Evolutionary conservation across 2,113 vertebrate genomes (phyloP).

Genomic region (Macroglossus sobrinus): DNA sequence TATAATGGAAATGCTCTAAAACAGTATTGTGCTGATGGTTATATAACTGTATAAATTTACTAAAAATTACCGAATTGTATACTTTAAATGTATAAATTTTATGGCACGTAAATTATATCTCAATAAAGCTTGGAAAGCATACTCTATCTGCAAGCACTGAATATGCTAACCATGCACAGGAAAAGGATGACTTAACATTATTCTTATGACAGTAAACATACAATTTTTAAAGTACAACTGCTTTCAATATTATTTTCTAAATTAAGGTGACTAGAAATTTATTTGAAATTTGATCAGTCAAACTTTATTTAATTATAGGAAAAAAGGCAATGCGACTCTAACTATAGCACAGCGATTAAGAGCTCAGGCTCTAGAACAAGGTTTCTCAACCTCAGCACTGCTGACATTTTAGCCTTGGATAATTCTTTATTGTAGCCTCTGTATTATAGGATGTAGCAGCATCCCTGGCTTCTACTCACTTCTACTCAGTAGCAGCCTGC

Average conservation of each 20-base stretch:
- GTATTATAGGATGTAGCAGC: background rate
- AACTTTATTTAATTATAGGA: conserved; percentile 13
- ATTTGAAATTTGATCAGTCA: background rate
- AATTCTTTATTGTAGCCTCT: background rate
- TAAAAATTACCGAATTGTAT: background rate
- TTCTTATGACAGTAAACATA: background rate
- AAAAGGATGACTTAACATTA: background rate
- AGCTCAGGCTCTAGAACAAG: background rate
- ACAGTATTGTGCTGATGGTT: background rate
- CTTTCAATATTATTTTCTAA: conserved; percentile 8
- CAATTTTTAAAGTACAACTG: background rate
- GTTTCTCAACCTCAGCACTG: background rate
- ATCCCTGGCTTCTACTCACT: background rate
- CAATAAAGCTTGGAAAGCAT: background rate
- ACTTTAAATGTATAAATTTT: background rate
- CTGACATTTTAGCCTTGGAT: background rate
- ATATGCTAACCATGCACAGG: conserved; percentile 1
- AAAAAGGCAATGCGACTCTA: background rate
- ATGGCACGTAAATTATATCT: background rate
- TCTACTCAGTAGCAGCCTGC: background rate
- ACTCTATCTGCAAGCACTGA: background rate
- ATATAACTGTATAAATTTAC: background rate
- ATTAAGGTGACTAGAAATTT: conserved; percentile 13
- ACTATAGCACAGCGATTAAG: background rate
- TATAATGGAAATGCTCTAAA: background rate